Conservation (phyloP, 2,113 vertebrate genomes). For the Cinclus mexicanus region DNA sequence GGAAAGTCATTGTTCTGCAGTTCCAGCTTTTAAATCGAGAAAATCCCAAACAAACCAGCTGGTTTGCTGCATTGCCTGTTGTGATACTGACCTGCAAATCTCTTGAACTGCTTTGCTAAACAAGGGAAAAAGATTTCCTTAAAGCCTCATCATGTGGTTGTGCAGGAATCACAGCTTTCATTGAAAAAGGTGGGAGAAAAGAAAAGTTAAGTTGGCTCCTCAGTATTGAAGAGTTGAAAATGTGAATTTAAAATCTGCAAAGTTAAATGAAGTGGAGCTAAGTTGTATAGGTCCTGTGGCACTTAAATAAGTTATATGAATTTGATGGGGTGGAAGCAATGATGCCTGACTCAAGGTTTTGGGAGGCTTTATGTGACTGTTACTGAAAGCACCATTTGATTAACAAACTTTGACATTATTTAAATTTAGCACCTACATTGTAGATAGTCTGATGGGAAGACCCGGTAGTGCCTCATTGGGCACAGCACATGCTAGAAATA, state of each 20-base stretch:
- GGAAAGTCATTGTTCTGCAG: neutral
- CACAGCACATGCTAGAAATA: neutral
- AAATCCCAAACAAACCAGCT: neutral
- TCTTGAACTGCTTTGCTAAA: conserved; percentile 19
- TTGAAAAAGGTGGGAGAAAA: neutral
- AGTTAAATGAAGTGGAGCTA: neutral
- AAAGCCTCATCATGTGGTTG: neutral
- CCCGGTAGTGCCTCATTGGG: neutral
- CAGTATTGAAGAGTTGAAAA: neutral
- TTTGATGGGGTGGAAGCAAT: neutral
- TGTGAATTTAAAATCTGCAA: neutral
- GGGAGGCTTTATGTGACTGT: neutral
- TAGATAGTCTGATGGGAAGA: neutral
- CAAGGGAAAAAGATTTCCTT: neutral
- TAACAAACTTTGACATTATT: neutral
- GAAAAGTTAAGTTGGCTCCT: neutral
- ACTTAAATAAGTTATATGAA: neutral
- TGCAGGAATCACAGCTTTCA: neutral
- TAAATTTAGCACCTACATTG: neutral
- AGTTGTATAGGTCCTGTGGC: neutral
- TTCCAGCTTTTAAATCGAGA: neutral
- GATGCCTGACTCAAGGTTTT: neutral
- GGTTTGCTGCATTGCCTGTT: neutral
- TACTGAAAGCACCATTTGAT: neutral
- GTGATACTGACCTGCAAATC: neutral